Evolutionary conservation across 2,113 vertebrate species (phyloP), one percentile per base, ranked within the genome.

Genomic region (Triplophysa dalaica): DNA sequence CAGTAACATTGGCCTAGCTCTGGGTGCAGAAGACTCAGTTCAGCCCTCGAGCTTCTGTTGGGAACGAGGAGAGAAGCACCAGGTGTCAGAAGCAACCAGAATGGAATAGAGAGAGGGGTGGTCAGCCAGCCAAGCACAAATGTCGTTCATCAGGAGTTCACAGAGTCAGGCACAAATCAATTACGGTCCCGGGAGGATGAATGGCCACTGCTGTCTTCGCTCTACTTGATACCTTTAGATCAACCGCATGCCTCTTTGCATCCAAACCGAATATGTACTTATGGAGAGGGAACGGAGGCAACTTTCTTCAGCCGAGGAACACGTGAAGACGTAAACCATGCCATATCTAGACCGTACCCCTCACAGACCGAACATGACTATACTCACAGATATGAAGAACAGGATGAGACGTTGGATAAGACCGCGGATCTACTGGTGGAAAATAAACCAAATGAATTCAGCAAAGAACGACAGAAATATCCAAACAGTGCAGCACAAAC

Each of bases 1-100:
- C 86, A 93, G 91, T 81, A 90, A 84, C 82, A 79, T 82, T 2
- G 84, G 81, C 45, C 86, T 82, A 1, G 90, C 88, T 1, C 67
- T 78, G 61, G 87, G 88, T 29, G 74, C 86, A 83, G 89, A 86
- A 60, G 65, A 79, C 52, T 26, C 66, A 13, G 24, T 43, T 63
- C 63, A 70, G 75, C 70, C 62, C 11, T 73, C 19, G 83, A 78
- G 64, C 56, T 78, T 26, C 38, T 75, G 64, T 74, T 74, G 65
- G 5, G 65, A 60, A 67, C 69, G 16, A 85, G 80, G 21, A 22
- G 54, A 48, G 21, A 1, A 85, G n/a, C 56, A 45, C 69, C 82
- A 58, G 61, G 48, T 54, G 61, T 48, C 26, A 2, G 52, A 75
- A 24, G 43, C 29, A 21, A 69, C 48, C 75, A 13, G 17, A 76